Base-by-base conservation (phyloP, 2,797 vertebrate species). In the Galaxias olidus region DNA sequence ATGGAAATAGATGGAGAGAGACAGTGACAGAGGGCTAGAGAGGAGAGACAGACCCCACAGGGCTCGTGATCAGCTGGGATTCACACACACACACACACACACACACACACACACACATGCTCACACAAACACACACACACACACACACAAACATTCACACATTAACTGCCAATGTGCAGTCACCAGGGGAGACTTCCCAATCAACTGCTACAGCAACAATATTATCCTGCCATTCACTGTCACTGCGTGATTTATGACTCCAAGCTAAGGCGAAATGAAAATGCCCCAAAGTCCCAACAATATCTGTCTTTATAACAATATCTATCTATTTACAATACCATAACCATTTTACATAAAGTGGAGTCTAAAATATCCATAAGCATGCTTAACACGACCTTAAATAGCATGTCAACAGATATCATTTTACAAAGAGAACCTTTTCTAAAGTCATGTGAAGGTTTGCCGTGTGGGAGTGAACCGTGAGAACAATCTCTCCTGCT, bases 171-270 rank as follows among this genome's bases (percentile, higher is more conserved):
- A 59, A 57, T 30, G 20, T 4, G 45, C 41, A 60, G 73, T 66
- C 75, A 57, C 62, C 54, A 44, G 60, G 74, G 61, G 81, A 81
- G 73, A 57, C 71, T 77, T 86, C 81, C 81, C 73, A 86, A 87
- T 90, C 84, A 87, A n/a, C n/a, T n/a, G n/a, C 78, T 75, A 67
- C 76, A 88, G 85, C 74, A 92, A 92, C 84, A 90, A 90, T 91
- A 91, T 91, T 91, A 89, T 91, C 80, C 90, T 91, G 90, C 83
- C 90, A 87, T 85, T 88, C 87, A 89, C 82, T 87, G 90, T 89
- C 85, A 75, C 56, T 0, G 9, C 0, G 76, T 91, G 89, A 90
- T 91, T 90, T 88, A 90, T 90, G 87, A 88, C 80, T 84, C 52
- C 4, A 49, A 76, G 75, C 55, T 61, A 65, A 77, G 71, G 66